Base-by-base conservation (phyloP, 1,140 invertebrate genomes). In the Zaprionus ornatus region DNA sequence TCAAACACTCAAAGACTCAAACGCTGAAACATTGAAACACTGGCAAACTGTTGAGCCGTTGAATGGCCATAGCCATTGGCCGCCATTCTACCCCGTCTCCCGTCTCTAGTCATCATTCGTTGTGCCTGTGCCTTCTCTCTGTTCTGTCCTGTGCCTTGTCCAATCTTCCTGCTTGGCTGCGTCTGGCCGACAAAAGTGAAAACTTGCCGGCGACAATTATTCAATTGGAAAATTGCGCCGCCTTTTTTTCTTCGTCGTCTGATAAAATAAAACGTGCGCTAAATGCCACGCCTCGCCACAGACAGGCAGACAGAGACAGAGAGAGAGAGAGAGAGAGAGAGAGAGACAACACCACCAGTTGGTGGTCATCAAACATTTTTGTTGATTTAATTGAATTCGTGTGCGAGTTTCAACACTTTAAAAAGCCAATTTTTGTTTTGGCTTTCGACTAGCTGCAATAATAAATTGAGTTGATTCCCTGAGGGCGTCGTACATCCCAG, bases 381-480 rank as follows among this genome's bases (percentile, higher is more conserved):
- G 57, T 84, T 76, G 71, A 76, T 85, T 80, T 90, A 90, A 88
- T 88, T 88, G 88, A 90, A 90, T 85, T 81, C 78, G 72, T 57
- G 48, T 64, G 29, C 42, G 55, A 45, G 50, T 62, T 71, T 80
- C 77, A 83, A 80, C 74, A 82, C 85, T 88, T 87, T 87, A 88
- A 88, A 87, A 88, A 80, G 86, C 74, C 85, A 85, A 90, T 84
- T 82, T 74, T 79, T 62, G 37, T 64, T 45, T 82, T 67, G 52
- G 35, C 68, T 59, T 60, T 80, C 65, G 57, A 54, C 73, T 78
- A 65, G 68, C 80, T 75, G 79, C 85, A 90, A 90, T 90, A 90
- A 90, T 90, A 90, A 90, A 90, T 90, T 90, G 86, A 90, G 81
- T 90, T 81, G 83, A 74, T 90, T 90, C 85, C 83, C 86, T 13